Percentiles rank a stretch among this genome's conserved stretches.
These are phyloP conservation scores for Diacarnus erythraeanus DNA, from an alignment of 37 sponge, comb jelly and placozoan species.

Conservation along the genomic window DNA sequence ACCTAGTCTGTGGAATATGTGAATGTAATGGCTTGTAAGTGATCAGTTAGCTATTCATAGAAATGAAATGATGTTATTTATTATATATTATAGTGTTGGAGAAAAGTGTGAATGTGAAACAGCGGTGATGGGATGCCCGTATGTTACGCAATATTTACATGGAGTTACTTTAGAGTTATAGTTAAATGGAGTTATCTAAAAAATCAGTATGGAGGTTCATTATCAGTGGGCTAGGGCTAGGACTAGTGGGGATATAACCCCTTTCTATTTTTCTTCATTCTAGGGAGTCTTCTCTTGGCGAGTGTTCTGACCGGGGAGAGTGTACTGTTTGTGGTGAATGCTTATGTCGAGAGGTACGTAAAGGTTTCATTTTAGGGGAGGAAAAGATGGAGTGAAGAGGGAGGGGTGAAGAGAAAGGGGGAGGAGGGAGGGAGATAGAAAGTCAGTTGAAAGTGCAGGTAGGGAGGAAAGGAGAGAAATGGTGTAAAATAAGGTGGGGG, in stretches of 20 bases:
- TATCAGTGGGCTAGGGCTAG: background rate
- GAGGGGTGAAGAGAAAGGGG: no score
- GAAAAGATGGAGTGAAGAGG: no score
- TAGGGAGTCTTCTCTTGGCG: no score
- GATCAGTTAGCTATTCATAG: background rate
- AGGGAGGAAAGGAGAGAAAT: no score
- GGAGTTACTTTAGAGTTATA: background rate
- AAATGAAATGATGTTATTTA: background rate
- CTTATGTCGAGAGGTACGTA: background rate
- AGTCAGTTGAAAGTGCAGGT: no score
- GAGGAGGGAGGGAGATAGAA: no score
- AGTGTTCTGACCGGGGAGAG: background rate
- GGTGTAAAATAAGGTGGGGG: no score
- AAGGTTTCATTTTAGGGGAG: no score
- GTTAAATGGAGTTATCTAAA: background rate
- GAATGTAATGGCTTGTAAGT: conserved; percentile 32
- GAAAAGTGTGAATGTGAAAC: conserved; percentile 31
- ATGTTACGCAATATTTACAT: no score
- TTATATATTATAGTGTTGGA: conserved; percentile 21
- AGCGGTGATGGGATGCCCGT: background rate
- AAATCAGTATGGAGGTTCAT: background rate
- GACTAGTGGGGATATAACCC: background rate
- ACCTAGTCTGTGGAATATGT: conserved; percentile 48
- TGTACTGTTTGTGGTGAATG: background rate
- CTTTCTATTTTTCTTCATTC: no score